Conservation (phyloP, 2,113 vertebrate species). For the Dipodomys spectabilis region DNA sequence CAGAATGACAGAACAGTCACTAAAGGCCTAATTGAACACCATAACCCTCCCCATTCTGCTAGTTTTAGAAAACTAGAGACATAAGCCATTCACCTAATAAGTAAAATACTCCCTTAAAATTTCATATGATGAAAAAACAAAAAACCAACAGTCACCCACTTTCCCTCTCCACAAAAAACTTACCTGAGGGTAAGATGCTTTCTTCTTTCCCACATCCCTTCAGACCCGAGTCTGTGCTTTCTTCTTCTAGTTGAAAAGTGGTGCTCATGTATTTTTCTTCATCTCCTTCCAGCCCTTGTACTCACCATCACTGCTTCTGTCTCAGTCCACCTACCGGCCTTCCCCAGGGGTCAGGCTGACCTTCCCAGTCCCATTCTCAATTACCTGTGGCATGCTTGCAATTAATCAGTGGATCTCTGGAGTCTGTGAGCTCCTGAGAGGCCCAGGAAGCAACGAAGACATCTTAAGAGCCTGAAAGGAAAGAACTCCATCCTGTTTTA, state of each 20-base stretch:
- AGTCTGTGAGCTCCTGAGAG: not conserved
- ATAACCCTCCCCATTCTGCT: not conserved
- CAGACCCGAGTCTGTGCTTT: not conserved
- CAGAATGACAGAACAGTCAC: conserved; percentile 67
- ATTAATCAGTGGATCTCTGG: not conserved
- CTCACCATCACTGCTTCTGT: not conserved
- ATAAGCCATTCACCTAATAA: conserved; percentile 64
- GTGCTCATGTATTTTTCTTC: not conserved
- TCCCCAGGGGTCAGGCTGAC: not conserved
- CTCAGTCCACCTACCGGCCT: too few relatives aligned
- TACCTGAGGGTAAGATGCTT: too few relatives aligned
- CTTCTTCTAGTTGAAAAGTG: not conserved
- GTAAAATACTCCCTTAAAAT: conserved; percentile 56
- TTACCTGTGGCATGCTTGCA: rapidly evolving
- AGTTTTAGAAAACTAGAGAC: conserved; percentile 40
- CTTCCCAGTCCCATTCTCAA: not conserved
- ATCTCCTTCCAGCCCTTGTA: not conserved
- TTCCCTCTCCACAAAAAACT: not conserved
- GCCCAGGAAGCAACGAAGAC: rapidly evolving
- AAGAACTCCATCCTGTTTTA: not conserved
- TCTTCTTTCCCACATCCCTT: not conserved
- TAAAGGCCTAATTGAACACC: conserved; percentile 59
- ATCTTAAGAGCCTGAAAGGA: not conserved
- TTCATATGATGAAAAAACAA: conserved; percentile 60
- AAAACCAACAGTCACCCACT: not conserved